These are phyloP conservation scores for Hylia prasina DNA, from an alignment of 2,113 vertebrate species.

Conservation along the genomic window DNA sequence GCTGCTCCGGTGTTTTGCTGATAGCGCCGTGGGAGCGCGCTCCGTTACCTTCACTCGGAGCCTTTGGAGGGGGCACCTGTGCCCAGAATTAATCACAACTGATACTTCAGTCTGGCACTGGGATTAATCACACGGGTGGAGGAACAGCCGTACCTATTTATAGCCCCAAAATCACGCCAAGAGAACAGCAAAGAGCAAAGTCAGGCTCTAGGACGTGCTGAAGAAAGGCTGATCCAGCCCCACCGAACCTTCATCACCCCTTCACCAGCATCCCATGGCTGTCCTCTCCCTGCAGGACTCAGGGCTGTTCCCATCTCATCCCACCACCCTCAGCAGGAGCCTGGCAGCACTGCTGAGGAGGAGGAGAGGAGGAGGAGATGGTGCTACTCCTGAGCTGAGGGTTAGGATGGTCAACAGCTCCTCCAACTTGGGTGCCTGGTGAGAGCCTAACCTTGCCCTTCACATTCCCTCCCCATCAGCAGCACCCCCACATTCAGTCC, in stretches of 20 bases:
- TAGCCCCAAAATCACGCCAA: background rate
- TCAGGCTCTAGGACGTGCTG: background rate
- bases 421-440: background rate
- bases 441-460: background rate
- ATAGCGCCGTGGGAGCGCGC: constrained; percentile 1
- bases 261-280: background rate
- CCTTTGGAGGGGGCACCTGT: background rate
- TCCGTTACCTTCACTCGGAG: background rate
- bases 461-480: background rate
- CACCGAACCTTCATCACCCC: rapidly evolving
- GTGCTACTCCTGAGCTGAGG: background rate
- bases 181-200: background rate
- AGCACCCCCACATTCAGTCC: rapidly evolving
- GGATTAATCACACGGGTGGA: background rate
- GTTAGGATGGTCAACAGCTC: background rate
- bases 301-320: background rate
- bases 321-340: background rate
- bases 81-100: background rate
- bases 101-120: background rate
- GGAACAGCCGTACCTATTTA: background rate
- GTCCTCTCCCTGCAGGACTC: background rate
- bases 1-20: background rate
- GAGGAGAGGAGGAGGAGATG: background rate
- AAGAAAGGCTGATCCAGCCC: background rate
- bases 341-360: background rate